Evolutionary conservation across 2,113 vertebrate genomes (phyloP).

Genomic region (Cairina moschata): DNA sequence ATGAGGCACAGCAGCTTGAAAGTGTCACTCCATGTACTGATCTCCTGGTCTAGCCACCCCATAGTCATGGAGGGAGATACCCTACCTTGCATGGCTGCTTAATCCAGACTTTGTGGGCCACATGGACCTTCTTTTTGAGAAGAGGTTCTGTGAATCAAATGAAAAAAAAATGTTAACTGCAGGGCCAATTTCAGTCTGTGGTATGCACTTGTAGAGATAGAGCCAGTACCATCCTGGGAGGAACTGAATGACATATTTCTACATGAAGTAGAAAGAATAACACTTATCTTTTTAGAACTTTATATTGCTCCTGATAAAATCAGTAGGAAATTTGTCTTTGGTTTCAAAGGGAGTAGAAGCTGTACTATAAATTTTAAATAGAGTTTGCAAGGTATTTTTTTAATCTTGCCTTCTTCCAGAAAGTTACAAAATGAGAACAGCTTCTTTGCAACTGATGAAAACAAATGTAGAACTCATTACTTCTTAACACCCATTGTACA

Average conservation of each 20-base stretch:
- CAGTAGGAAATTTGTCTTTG: conserved; percentile 2
- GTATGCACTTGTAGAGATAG: background rate
- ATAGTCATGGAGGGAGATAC: accelerated
- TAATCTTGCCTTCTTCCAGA: background rate
- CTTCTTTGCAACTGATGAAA: background rate
- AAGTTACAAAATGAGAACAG: background rate
- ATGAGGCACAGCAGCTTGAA: accelerated
- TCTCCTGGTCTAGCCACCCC: background rate
- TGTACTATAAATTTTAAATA: background rate
- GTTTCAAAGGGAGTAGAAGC: conserved; percentile 21
- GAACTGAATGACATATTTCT: background rate
- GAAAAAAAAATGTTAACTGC: background rate
- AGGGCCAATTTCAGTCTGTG: background rate
- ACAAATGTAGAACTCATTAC: background rate
- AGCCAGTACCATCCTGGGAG: background rate
- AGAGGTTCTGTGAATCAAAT: background rate
- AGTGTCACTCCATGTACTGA: background rate
- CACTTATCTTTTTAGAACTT: conserved; percentile 1
- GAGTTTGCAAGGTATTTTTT: background rate
- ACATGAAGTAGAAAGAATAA: background rate
- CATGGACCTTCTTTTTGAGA: background rate
- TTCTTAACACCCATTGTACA: background rate
- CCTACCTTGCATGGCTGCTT: background rate
- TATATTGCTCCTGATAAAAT: conserved; percentile 1
- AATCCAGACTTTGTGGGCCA: background rate